phyloP scores from a whole-genome alignment of 2,113 vertebrate genomes.

The Daphoenositta chrysoptera region DNA sequence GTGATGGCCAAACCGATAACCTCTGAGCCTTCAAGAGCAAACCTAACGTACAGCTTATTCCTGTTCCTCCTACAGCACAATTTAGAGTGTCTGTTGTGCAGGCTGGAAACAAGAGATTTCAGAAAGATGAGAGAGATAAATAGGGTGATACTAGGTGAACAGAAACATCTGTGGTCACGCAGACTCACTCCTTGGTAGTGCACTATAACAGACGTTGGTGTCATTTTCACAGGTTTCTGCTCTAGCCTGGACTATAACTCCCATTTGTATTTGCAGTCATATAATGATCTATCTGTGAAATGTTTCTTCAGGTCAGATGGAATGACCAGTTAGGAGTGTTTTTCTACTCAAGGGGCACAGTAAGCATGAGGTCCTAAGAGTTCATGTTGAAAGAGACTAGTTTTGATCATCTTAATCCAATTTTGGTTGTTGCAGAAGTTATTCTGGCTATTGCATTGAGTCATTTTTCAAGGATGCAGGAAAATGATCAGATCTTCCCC shows the following conservation, averaged over 20 bases:
- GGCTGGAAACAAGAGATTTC: neutral
- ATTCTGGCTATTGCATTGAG: neutral
- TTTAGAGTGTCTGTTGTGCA: neutral
- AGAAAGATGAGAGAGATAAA: neutral
- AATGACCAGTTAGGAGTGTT: neutral
- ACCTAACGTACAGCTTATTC: neutral
- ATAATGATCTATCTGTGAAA: neutral
- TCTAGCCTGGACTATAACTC: neutral
- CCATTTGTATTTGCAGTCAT: neutral
- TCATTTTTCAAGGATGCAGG: neutral
- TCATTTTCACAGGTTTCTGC: neutral
- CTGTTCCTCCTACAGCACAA: neutral
- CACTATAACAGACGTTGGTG: neutral
- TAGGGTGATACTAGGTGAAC: neutral
- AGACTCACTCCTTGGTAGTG: neutral
- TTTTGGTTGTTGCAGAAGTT: neutral
- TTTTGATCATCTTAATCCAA: neutral
- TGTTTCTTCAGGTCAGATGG: neutral
- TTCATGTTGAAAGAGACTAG: neutral
- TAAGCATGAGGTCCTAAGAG: neutral
- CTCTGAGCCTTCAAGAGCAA: conserved; percentile 4
- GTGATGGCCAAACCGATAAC: conserved; percentile 37
- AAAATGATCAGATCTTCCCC: neutral
- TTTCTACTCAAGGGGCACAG: neutral
- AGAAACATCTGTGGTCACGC: neutral